phyloP scores from a whole-genome alignment of 64 coral and sea anemone genomes.

The Porites australiensis region DNA sequence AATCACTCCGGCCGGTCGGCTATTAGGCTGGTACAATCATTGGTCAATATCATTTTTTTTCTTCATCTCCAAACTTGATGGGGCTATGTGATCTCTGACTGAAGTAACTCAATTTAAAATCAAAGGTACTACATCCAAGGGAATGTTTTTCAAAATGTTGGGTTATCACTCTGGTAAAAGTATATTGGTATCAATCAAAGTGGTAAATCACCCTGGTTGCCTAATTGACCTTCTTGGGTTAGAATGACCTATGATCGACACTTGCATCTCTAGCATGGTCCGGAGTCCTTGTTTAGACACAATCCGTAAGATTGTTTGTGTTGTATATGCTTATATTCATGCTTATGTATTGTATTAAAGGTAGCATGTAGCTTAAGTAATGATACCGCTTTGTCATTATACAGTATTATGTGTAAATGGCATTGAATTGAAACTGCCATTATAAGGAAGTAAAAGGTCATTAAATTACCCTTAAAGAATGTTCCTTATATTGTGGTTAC shows the following conservation, averaged over 20 bases:
- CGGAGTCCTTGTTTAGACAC: conserved; percentile 55
- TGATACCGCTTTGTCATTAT: background rate
- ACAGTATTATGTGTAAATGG: background rate
- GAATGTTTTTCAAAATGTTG: background rate
- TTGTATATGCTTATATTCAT: background rate
- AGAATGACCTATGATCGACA: conserved; percentile 8
- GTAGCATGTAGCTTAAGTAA: background rate
- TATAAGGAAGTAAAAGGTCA: background rate
- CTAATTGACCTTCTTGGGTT: background rate
- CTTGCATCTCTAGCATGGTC: conserved; percentile 13
- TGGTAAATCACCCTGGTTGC: conserved; percentile 7
- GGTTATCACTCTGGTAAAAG: background rate
- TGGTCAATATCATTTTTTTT: conserved; percentile 29
- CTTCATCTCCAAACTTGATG: background rate
- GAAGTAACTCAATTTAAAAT: background rate
- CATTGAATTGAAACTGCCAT: background rate
- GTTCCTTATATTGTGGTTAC: background rate
- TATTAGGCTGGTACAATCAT: conserved; percentile 67
- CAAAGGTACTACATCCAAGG: background rate
- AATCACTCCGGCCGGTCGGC: conserved; percentile 76
- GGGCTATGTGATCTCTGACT: background rate
- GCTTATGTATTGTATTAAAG: background rate
- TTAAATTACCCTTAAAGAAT: background rate
- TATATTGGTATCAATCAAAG: background rate
- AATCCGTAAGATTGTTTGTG: background rate